Evolutionary conservation across 2,113 vertebrate species (phyloP).

Genomic region (Cryptomyrus ogoouensis): DNA sequence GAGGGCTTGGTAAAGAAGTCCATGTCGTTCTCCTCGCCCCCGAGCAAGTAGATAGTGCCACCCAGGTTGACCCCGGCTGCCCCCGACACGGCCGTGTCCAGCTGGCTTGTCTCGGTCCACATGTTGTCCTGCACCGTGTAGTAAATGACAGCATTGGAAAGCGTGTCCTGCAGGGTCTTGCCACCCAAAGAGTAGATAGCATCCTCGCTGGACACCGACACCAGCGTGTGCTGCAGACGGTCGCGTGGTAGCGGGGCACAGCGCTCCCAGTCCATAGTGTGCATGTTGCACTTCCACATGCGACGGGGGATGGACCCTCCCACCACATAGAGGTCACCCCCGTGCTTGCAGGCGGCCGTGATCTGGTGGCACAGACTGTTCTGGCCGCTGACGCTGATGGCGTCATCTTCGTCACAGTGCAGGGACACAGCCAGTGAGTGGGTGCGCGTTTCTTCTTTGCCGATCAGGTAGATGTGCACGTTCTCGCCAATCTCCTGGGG

Average conservation of each 20-base stretch:
- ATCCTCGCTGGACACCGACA: slow-evolving; percentile 81
- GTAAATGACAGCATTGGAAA: slow-evolving; percentile 91
- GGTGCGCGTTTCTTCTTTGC: slow-evolving; percentile 89
- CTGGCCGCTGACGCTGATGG: slow-evolving; percentile 89
- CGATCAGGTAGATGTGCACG: slow-evolving; percentile 95
- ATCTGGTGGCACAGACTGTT: slow-evolving; percentile 98
- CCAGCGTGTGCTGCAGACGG: slow-evolving; percentile 91
- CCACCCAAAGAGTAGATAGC: slow-evolving; percentile 92
- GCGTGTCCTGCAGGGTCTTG: slow-evolving; percentile 90
- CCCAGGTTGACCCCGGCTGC: slow-evolving; percentile 90
- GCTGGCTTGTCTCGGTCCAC: slow-evolving; percentile 89
- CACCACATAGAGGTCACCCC: slow-evolving; percentile 87
- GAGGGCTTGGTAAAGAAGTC: slow-evolving; percentile 98
- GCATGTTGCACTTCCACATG: slow-evolving; percentile 99
- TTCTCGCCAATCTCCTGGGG: slow-evolving; percentile 93
- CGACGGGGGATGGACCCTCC: slow-evolving; percentile 93
- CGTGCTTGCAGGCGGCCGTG: slow-evolving; percentile 94
- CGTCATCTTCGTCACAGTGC: slow-evolving; percentile 87
- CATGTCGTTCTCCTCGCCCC: slow-evolving; percentile 94
- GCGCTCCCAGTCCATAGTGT: slow-evolving; percentile 96
- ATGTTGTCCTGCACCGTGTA: slow-evolving; percentile 92
- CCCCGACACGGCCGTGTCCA: slow-evolving; percentile 89
- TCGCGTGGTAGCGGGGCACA: slow-evolving; percentile 91
- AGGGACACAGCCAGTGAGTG: slow-evolving; percentile 90
- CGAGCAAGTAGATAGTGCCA: slow-evolving; percentile 89